A percentile compares a stretch with the other conserved stretches of the same genome.
These are phyloP conservation scores for Motacilla tschutschensis DNA, from an alignment of 2,113 vertebrate genomes.

Conservation along the genomic window DNA sequence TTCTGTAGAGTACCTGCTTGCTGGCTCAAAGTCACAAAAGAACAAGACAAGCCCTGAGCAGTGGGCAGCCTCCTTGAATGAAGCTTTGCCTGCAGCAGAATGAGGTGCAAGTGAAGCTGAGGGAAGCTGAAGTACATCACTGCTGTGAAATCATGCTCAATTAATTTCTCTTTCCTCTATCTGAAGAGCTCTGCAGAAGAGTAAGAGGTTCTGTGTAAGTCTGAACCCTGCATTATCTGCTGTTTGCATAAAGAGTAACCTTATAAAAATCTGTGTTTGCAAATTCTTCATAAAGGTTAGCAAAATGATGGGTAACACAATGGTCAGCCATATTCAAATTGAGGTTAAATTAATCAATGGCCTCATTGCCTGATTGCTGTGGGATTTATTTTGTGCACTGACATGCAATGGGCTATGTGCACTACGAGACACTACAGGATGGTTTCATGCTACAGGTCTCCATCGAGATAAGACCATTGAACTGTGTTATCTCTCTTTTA, in stretches of 20 bases:
- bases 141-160: background rate
- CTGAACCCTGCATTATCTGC: background rate
- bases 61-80: background rate
- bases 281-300: background rate
- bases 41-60: background rate
- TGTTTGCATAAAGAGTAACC: background rate
- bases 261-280: background rate
- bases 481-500: background rate
- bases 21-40: background rate
- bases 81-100: background rate
- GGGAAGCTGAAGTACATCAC: background rate
- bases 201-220: background rate
- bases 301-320: background rate
- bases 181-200: background rate
- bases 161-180: background rate
- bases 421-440: background rate
- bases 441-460: background rate
- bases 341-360: background rate
- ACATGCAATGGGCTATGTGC: background rate
- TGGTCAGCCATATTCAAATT: background rate
- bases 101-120: background rate
- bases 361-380: background rate
- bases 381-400: background rate
- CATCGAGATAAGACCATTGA: background rate
- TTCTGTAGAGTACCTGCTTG: background rate